Base-by-base conservation (phyloP, 2,888 invertebrate genomes). In the Mylabris sibirica region DNA sequence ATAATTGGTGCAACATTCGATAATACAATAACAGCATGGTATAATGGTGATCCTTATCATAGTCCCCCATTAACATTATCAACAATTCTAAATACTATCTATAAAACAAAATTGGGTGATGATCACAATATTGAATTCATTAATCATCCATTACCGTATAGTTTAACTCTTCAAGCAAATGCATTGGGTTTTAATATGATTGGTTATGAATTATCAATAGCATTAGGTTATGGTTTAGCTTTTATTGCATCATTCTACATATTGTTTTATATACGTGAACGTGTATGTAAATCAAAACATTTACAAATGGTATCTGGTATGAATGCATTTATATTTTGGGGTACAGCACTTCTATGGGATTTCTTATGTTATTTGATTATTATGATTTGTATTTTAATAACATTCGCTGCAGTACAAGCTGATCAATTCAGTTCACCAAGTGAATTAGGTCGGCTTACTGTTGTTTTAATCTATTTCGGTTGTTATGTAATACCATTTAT, bases 31-130 rank as follows among this genome's bases (percentile, higher is more conserved):
- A 89, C 86, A 0, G 92, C 90, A 0, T 90, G 91, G 88, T 92
- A 93, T 82, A 94, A 93, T 77, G 92, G 92, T 80, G 91, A 93
- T 78, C 91, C 92, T 0, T 90, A 89, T 77, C 94, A 94, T 80
- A 88, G 90, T 62, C 88, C 91, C 0, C 90, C 92, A 0, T 86
- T 90, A 0, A 87, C 92, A 0, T 82, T 94, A 3, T 88, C 89
- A 60, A 81, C 89, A n/a, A 82, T 91, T 0, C 89, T 92, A 76
- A 87, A 88, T 67, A 89, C 91, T 0, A 79, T 92, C 41, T 84
- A 91, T 0, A 86, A 85, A 74, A 79, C 57, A 35, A 30, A 72
- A 34, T 24, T 73, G n/a, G 72, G 79, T 68, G 8, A 63, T 60
- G 65, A 66, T 3, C 12, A 53, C 8, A 76, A 34, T 67, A 73